Percentiles rank a stretch among this genome's conserved stretches.
Evolutionary conservation across 2,888 invertebrate species (phyloP).

Genomic region (Vannuccia rotundouncinata): DNA sequence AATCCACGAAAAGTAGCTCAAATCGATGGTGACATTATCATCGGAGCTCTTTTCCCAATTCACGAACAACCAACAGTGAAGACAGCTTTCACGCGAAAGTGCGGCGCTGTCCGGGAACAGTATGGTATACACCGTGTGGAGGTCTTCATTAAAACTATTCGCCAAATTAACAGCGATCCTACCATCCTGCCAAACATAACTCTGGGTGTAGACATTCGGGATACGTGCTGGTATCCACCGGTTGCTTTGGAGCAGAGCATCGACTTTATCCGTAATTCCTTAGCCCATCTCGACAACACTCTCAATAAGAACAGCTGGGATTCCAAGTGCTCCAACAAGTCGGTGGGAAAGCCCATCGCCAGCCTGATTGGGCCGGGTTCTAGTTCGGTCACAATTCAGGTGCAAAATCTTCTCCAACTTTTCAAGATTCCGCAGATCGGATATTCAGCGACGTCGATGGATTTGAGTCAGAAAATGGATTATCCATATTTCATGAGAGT

Average conservation of each 20-base stretch:
- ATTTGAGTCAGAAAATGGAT: slow-evolving; percentile 68
- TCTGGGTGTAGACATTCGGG: slow-evolving; percentile 68
- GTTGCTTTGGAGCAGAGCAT: slow-evolving; percentile 72
- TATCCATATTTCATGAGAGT: slow-evolving; percentile 72
- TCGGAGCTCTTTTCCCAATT: slow-evolving; percentile 61
- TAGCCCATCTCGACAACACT: slow-evolving; percentile 47
- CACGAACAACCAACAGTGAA: slow-evolving; percentile 59
- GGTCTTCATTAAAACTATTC: slow-evolving; percentile 54
- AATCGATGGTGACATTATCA: slow-evolving; percentile 61
- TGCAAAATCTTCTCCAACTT: slow-evolving; percentile 71
- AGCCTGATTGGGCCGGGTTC: slow-evolving; percentile 71
- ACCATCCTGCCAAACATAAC: slow-evolving; percentile 61
- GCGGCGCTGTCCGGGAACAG: slow-evolving; percentile 66
- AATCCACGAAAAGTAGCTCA: slow-evolving; percentile 41
- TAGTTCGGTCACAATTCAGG: slow-evolving; percentile 65
- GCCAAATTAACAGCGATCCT: slow-evolving; percentile 61
- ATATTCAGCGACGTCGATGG: slow-evolving; percentile 70
- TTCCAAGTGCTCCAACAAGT: background rate
- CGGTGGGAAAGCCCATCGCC: slow-evolving; percentile 57
- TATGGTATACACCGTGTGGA: slow-evolving; percentile 71
- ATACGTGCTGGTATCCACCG: slow-evolving; percentile 75
- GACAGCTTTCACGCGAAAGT: slow-evolving; percentile 56
- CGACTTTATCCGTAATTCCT: slow-evolving; percentile 68
- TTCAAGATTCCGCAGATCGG: slow-evolving; percentile 66
- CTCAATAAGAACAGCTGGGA: slow-evolving; percentile 28